Evolutionary conservation across 2,113 vertebrate species (phyloP).

Genomic region (Carassius auratus): DNA sequence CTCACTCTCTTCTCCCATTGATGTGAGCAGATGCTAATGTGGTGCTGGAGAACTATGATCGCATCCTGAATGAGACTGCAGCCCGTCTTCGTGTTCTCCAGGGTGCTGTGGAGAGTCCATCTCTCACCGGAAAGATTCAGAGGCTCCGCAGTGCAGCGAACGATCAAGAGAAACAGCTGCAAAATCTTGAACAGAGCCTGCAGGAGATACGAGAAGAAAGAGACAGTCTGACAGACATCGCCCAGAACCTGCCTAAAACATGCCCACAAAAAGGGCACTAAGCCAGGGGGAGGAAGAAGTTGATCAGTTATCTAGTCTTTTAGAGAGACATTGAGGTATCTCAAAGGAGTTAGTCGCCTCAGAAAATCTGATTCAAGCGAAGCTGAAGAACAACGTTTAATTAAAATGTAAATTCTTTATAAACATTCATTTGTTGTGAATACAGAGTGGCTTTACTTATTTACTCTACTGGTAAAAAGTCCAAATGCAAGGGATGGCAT

Average conservation of each 20-base stretch:
- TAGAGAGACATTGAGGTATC: background rate
- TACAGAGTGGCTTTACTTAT: background rate
- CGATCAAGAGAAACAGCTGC: constrained; percentile 78
- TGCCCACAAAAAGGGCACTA: constrained; percentile 69
- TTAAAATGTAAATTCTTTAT: background rate
- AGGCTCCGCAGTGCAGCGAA: constrained; percentile 76
- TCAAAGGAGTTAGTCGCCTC: background rate
- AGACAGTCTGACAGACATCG: constrained; percentile 86
- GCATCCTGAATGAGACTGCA: constrained; percentile 75
- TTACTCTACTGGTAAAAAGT: background rate
- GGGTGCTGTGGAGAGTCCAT: constrained; percentile 70
- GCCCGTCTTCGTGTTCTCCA: constrained; percentile 75
- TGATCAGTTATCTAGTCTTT: background rate
- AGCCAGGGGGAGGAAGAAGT: constrained; percentile 24
- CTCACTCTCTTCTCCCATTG: constrained; percentile 17
- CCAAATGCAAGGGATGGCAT: background rate
- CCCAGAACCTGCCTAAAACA: constrained; percentile 79
- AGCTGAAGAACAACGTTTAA: background rate
- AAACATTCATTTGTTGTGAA: background rate
- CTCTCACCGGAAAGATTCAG: constrained; percentile 79
- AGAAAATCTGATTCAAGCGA: no score
- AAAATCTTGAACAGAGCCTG: constrained; percentile 78
- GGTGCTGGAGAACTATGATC: constrained; percentile 68
- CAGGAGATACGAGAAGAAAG: constrained; percentile 84
- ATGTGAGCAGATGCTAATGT: constrained; percentile 68